A percentile compares a stretch with the other conserved stretches of the same genome.
phyloP scores from a whole-genome alignment of 2,888 invertebrate genomes.

The Drosophila tripunctata region DNA sequence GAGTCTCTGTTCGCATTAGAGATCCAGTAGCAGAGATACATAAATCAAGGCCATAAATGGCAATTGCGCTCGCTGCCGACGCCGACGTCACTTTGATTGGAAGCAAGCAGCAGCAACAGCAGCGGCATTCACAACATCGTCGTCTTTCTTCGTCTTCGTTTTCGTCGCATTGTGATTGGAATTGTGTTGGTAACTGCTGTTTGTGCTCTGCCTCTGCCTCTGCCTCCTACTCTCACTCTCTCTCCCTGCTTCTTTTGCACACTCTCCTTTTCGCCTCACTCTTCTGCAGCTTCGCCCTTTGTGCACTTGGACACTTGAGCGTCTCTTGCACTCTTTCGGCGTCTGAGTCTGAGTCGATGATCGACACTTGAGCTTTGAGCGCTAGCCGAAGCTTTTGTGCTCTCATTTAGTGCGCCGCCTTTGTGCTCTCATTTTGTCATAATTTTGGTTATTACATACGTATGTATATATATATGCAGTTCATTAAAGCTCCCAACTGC shows the following conservation, averaged over 20 bases:
- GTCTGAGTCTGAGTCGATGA: conserved; percentile 14
- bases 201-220: not conserved
- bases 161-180: conserved; percentile 50
- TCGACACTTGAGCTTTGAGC: conserved; percentile 18
- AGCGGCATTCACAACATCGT: conserved; percentile 12
- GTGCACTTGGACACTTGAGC: conserved; percentile 54
- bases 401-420: conserved; percentile 14
- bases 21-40: conserved; percentile 75
- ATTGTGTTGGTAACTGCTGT: conserved; percentile 26
- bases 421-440: conserved; percentile 49
- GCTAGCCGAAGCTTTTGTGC: conserved; percentile 31
- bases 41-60: conserved; percentile 77
- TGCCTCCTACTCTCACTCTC: conserved; percentile 6
- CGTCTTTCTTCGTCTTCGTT: too few relatives aligned
- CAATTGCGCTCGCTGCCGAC: conserved; percentile 66
- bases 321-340: conserved; percentile 45
- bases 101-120: conserved; percentile 36
- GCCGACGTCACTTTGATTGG: conserved; percentile 66
- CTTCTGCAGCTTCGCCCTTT: too few relatives aligned
- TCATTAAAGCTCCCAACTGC: conserved; percentile 36
- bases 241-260: conserved; percentile 37
- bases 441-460: conserved; percentile 54
- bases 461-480: too few relatives aligned
- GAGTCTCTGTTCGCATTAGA: conserved; percentile 67
- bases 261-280: too few relatives aligned